Percentiles rank a stretch among this genome's conserved stretches.
Evolutionary conservation across 2,797 vertebrate species (phyloP).

Genomic region (Lagodon rhomboides): DNA sequence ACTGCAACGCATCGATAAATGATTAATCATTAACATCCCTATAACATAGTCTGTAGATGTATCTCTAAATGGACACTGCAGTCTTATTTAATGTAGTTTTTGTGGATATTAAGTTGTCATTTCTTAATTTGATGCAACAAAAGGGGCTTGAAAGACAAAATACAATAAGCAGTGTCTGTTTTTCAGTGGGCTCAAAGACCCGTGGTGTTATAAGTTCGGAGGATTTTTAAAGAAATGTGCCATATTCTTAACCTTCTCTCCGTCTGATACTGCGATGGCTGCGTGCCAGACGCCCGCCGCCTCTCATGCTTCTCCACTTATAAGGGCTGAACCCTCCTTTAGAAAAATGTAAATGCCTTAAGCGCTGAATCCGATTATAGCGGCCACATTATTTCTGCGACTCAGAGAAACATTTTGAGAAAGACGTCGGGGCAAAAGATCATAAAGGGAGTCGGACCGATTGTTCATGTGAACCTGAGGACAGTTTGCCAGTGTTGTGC

Average conservation of each 20-base stretch:
- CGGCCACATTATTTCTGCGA: not conserved
- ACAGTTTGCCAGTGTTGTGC: conserved; percentile 38
- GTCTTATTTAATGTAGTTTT: not conserved
- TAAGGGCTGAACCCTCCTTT: not conserved
- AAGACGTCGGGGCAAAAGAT: conserved; percentile 1
- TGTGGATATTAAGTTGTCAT: not conserved
- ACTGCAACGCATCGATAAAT: no score
- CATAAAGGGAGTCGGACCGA: not conserved
- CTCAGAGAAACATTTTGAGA: conserved; percentile 3
- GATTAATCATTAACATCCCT: no score
- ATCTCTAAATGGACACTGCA: not conserved
- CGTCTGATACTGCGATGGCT: conserved; percentile 29
- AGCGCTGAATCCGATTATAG: conserved; percentile 22
- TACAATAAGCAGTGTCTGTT: not conserved
- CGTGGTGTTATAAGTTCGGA: conserved; percentile 1
- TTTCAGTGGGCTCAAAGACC: conserved; percentile 7
- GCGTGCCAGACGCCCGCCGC: conserved; percentile 6
- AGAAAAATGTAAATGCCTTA: conserved; percentile 11
- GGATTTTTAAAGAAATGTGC: conserved; percentile 17
- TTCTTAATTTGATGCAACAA: not conserved
- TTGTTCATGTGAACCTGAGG: conserved; percentile 40
- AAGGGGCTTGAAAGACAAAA: not conserved
- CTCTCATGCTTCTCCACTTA: conserved; percentile 17
- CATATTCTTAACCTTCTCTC: conserved; percentile 11
- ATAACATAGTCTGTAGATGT: not conserved